phyloP scores from a whole-genome alignment of 2,888 invertebrate species.

The Philonicus albiceps region DNA sequence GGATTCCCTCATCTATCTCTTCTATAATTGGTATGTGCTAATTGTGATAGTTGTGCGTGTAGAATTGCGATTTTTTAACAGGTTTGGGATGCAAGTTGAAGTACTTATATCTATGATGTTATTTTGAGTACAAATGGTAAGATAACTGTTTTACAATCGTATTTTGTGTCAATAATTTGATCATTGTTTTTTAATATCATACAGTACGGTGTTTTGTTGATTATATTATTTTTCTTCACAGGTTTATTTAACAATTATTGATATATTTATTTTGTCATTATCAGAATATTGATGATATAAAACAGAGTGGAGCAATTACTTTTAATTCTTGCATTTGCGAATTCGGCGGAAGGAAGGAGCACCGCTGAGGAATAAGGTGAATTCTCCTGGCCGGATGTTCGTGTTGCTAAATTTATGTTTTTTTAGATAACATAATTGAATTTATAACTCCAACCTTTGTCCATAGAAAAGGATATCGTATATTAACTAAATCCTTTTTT shows the following conservation, averaged over 20 bases:
- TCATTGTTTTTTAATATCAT: slow-evolving; percentile 45
- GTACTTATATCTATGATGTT: slow-evolving; percentile 45
- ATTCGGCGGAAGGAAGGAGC: too few relatives aligned
- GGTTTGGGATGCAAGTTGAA: slow-evolving; percentile 45
- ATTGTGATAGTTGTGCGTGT: slow-evolving; percentile 40
- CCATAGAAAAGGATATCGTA: slow-evolving; percentile 46
- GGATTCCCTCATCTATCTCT: slow-evolving; percentile 43
- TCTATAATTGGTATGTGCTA: slow-evolving; percentile 45
- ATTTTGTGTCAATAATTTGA: slow-evolving; percentile 34
- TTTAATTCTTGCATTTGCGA: too few relatives aligned
- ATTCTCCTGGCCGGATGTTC: slow-evolving; percentile 46
- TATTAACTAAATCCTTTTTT: too few relatives aligned
- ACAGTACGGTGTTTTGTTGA: slow-evolving; percentile 41
- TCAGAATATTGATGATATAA: slow-evolving; percentile 49
- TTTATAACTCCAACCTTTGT: too few relatives aligned
- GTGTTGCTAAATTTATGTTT: too few relatives aligned
- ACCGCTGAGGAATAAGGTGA: slow-evolving; percentile 48
- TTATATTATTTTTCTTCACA: too few relatives aligned
- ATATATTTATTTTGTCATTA: slow-evolving; percentile 45
- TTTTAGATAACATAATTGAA: too few relatives aligned
- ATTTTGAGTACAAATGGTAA: slow-evolving; percentile 43
- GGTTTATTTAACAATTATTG: slow-evolving; percentile 43
- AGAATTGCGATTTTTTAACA: slow-evolving; percentile 45
- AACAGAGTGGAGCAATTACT: too few relatives aligned
- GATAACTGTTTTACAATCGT: slow-evolving; percentile 44